These are phyloP conservation scores for Pyrocephalus nanus DNA, from an alignment of 2,797 vertebrate genomes.

Conservation along the genomic window DNA sequence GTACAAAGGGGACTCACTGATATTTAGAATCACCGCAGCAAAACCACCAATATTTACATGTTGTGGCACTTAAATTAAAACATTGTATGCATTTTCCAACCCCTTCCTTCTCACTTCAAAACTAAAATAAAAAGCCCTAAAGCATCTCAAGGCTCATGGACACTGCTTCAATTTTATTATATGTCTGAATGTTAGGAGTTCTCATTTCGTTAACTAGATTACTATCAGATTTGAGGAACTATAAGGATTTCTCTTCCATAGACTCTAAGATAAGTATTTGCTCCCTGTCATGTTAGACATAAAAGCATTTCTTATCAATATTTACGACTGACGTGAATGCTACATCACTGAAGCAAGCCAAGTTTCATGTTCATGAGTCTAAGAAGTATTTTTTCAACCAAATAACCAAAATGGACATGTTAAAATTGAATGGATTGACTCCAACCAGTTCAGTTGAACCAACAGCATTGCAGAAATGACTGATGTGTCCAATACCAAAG, in stretches of 20 bases:
- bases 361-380: not conserved
- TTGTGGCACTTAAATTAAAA: slow-evolving; percentile 23
- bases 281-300: not conserved
- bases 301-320: not conserved
- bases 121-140: not conserved
- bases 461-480: not conserved
- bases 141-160: not conserved
- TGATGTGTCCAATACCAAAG: not conserved
- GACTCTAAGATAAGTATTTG: not conserved
- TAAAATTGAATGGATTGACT: not conserved
- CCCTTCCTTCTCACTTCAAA: not conserved
- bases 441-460: not conserved
- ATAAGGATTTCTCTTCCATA: not conserved
- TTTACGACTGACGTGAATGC: not conserved
- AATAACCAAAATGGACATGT: not conserved
- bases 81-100: not conserved
- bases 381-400: not conserved
- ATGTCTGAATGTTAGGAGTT: not conserved
- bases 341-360: not conserved
- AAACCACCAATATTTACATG: not conserved
- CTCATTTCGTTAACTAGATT: not conserved
- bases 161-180: not conserved
- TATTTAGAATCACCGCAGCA: not conserved
- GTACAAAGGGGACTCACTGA: slow-evolving; percentile 21
- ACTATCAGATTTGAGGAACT: not conserved